Evolutionary conservation across 1,140 invertebrate genomes (phyloP), one percentile per base, ranked within the genome.

Genomic region (Eueides isabella): DNA sequence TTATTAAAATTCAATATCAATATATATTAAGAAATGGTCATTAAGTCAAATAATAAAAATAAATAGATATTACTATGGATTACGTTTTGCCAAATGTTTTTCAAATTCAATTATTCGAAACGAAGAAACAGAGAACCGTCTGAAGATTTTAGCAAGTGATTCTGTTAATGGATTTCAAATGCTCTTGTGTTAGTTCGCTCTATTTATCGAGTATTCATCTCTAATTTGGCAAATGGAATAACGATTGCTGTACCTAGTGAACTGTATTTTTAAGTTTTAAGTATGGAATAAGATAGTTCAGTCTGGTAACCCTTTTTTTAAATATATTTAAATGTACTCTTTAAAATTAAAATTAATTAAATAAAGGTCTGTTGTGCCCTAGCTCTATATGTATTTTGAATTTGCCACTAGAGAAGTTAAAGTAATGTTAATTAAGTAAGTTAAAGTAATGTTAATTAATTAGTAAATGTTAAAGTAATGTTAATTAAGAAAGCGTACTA

Each of bases 131-230:
- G 28, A 67, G 64, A 64, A 63, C n/a, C 28, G 38, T n/a, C 11
- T 28, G 11, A 23, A 61, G 38, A 71, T 31, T 26, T 64, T 63
- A 71, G 30, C n/a, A 71, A 48, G 5, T 62, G 73, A 75, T 75
- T 70, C 28, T 65, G 38, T 33, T 75, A 75, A 75, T 75, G 67
- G 67, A 66, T 71, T 75, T 75, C 41, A 69, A 70, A 75, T 70
- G 44, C 63, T 55, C n/a, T 5, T n/a, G 26, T 23, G 48, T 55
- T 26, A 26, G 19, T n/a, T 55, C 16, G 44, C n/a, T 55, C 44
- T 55, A 26, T 19, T 55, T 55, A n/a, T 55, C 19, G 19, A 55
- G 44, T 23, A 11, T 55, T 23, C 19, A 23, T 26, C 19, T 23
- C 19, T 19, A 55, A 55, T 55, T 55, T 26, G 19, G 19, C n/a